Conservation (phyloP, 2,888 invertebrate species). For the Acholoe squamosa region DNA sequence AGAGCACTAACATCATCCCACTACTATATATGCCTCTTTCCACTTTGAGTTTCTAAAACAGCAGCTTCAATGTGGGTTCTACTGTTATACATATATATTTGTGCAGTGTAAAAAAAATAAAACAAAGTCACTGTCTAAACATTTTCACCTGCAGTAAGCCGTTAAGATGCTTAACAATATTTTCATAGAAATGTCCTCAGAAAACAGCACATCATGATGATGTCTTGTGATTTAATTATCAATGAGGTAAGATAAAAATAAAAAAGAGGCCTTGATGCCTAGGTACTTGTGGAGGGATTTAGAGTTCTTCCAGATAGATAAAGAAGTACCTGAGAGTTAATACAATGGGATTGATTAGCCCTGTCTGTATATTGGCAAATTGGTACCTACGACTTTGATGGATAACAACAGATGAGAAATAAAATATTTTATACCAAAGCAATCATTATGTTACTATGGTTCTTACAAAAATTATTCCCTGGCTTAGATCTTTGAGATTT, state of each 20-base stretch:
- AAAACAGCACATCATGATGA: neutral
- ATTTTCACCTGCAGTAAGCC: constrained; percentile 15
- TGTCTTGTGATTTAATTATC: neutral
- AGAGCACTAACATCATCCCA: neutral
- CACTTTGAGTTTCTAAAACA: neutral
- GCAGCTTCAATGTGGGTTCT: neutral
- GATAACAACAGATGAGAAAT: constrained; percentile 41
- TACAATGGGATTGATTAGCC: neutral
- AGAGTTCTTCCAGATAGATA: neutral
- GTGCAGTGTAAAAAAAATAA: constrained; percentile 4
- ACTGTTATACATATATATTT: constrained; percentile 23
- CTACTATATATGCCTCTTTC: neutral
- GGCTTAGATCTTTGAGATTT: too few species aligned
- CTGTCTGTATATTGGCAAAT: constrained; percentile 7
- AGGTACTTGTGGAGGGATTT: neutral
- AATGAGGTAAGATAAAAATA: neutral
- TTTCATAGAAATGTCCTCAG: constrained; percentile 10
- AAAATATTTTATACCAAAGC: constrained; percentile 43
- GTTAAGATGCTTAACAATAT: constrained; percentile 26
- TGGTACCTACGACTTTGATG: constrained; percentile 5
- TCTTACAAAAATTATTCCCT: too few species aligned
- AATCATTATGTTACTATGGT: neutral
- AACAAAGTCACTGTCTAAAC: neutral
- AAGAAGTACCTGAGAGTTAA: neutral
- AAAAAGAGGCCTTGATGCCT: neutral